phyloP scores from a whole-genome alignment of 2,797 vertebrate genomes.

The Gymnothorax javanicus region DNA sequence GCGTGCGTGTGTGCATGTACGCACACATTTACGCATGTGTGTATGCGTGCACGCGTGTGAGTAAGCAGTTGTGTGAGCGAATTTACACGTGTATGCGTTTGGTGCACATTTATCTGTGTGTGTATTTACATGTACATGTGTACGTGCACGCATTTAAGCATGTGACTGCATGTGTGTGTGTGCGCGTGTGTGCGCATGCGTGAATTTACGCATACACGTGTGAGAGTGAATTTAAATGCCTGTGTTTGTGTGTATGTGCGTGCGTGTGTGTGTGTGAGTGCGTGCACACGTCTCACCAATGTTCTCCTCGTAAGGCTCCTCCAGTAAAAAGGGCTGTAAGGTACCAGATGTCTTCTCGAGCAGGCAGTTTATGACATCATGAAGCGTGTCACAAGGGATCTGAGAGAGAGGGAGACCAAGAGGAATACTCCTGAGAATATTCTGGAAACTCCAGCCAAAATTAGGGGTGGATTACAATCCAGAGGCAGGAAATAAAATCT shows the following conservation, averaged over 20 bases:
- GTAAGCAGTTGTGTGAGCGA: background rate
- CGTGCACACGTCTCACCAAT: conserved; percentile 72
- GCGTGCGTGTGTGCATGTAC: background rate
- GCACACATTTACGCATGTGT: background rate
- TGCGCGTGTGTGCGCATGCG: background rate
- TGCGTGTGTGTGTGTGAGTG: background rate
- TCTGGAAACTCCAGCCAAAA: background rate
- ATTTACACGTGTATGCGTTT: background rate
- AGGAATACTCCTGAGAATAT: background rate
- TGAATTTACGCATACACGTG: background rate
- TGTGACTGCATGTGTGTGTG: background rate
- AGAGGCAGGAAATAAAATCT: no score
- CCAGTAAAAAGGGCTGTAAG: conserved; percentile 78
- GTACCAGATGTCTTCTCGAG: conserved; percentile 76
- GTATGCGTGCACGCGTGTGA: background rate
- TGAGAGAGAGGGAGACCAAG: conserved; percentile 40
- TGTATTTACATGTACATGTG: background rate
- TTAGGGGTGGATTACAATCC: no score
- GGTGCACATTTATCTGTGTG: background rate
- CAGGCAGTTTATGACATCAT: conserved; percentile 81
- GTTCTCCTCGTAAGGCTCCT: conserved; percentile 80
- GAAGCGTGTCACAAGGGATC: conserved; percentile 78
- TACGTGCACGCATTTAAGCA: no score
- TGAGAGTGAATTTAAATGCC: background rate
- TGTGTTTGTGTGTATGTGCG: background rate